Conservation (phyloP, 2,888 invertebrate species). For the Meloe dianella region DNA sequence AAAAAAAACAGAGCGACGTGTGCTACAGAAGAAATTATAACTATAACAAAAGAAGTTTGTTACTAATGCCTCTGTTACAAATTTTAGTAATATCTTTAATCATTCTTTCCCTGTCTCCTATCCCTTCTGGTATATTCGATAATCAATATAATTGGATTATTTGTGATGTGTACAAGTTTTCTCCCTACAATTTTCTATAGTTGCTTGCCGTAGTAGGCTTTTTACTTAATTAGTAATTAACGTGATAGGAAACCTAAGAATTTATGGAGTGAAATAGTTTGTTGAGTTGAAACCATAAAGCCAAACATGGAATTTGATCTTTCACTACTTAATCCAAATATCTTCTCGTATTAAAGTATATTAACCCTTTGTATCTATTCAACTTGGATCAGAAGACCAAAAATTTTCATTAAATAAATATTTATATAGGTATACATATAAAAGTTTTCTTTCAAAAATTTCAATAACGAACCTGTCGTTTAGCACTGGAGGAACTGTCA, state of each 20-base stretch:
- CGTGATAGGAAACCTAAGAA: constrained; percentile 18
- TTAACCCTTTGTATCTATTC: background rate
- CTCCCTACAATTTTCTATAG: background rate
- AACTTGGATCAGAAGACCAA: background rate
- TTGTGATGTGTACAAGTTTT: background rate
- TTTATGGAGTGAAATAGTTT: constrained; percentile 16
- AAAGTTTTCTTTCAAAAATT: background rate
- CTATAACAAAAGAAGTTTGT: constrained; percentile 1
- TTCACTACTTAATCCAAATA: constrained; percentile 17
- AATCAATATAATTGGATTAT: constrained; percentile 9
- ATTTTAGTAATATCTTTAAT: background rate
- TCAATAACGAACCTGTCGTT: constrained; percentile 55
- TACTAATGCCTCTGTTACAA: constrained; percentile 16
- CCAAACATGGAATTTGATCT: constrained; percentile 22
- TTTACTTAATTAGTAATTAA: constrained; percentile 18
- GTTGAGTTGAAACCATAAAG: constrained; percentile 11
- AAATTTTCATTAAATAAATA: background rate
- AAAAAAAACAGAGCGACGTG: constrained; percentile 22
- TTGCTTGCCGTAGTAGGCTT: constrained; percentile 8
- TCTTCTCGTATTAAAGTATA: constrained; percentile 19
- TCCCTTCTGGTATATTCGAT: constrained; percentile 3
- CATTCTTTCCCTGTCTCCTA: background rate
- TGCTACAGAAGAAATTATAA: background rate
- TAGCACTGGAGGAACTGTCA: constrained; percentile 60
- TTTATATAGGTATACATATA: too few relatives aligned